Evolutionary conservation across 2,113 vertebrate species (phyloP), one percentile per base, ranked within the genome.

Genomic region (Otocyon megalotis): DNA sequence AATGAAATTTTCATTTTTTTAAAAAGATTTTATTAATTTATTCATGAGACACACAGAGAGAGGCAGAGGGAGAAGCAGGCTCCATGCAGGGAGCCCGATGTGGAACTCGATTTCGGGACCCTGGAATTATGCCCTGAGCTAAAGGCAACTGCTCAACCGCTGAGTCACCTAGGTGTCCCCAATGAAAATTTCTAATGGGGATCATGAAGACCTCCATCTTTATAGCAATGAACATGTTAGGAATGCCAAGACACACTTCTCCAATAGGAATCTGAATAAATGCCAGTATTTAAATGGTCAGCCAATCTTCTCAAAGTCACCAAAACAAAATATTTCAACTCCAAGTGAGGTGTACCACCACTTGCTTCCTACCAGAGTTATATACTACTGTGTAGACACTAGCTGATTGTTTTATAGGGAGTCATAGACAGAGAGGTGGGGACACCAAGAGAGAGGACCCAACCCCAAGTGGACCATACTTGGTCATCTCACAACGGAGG

Each of bases 361-460:
- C 1, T 24, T 90, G 2, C 3, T 5, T 35, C 3, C 2, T 15
- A 2, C 85, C 35, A 80, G n/a, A 83, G 26, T 32, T 12, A 35
- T 14, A 71, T 1, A 15, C 16, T 8, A 35, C 9, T 12, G 5
- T 11, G 1, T 8, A 86, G 35, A 10, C 9, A 3, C 32, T 8
- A 63, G 30, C 58, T 82, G 48, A 8, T 53, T 90, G 13, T 54
- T 69, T 54, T 28, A 8, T 3, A 74, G 12, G 12, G 12, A 8
- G 20, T 8, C 26, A 76, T 28, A 71, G 19, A 19, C 10, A 20
- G 58, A 81, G 65, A 54, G 8, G 58, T 30, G 37, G 48, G 17
- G 28, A n/a, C 43, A 9, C 1, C 32, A 30, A 35, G 1, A 56
- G 17, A n/a, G n/a, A 76, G 35, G 14, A 6, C 2, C 9, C 0